Evolutionary conservation across 1,140 invertebrate species (phyloP), one percentile per base, ranked within the genome.

Genomic region (Amphibalanus amphitrite): DNA sequence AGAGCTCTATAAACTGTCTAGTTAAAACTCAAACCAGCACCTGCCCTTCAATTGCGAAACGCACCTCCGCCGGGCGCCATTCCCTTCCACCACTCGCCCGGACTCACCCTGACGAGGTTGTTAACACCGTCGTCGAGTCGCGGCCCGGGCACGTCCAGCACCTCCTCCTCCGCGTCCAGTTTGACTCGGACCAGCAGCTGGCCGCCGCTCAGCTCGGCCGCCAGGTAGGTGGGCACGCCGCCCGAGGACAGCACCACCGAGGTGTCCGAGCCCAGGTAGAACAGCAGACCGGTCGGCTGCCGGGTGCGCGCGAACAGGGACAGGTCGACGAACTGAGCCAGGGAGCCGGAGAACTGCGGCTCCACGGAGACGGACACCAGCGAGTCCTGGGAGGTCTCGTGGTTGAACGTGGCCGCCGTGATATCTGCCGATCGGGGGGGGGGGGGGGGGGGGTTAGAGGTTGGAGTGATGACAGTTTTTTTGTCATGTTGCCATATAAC

Each of bases 221-320:
- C 85, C 70, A 94, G 88, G 75, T 87, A 87, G 28, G 71, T 65
- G 29, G 23, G 47, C 15, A 69, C 10, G 17, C 29, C 29, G 69
- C 70, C 38, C 3, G 65, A n/a, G 3, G 23, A n/a, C 65, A 28
- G 26, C 65, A 28, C 65, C 23, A 6, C 26, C 17, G 65, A 26
- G 3, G n/a, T 13, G 8, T 59, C 70, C 10, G 77, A 75, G 25
- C 93, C 93, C 29, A 97, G 79, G 80, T 94, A 94, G 79, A 96
- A 93, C 69, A 97, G 89, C 74, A 92, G 87, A 1, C 93, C 93
- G 4, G 85, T 83, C 4, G 86, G 82, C 79, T 95, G 87, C 67
- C 92, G 83, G 0, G 94, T 97, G 38, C 91, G 83, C 68, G 96
- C 87, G 78, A 97, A 93, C 88, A 97, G 93, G 1, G 92, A 94